Percentiles rank a stretch among this genome's conserved stretches.
phyloP scores from a whole-genome alignment of 2,113 vertebrate species.

The Dolichotis patagonum region DNA sequence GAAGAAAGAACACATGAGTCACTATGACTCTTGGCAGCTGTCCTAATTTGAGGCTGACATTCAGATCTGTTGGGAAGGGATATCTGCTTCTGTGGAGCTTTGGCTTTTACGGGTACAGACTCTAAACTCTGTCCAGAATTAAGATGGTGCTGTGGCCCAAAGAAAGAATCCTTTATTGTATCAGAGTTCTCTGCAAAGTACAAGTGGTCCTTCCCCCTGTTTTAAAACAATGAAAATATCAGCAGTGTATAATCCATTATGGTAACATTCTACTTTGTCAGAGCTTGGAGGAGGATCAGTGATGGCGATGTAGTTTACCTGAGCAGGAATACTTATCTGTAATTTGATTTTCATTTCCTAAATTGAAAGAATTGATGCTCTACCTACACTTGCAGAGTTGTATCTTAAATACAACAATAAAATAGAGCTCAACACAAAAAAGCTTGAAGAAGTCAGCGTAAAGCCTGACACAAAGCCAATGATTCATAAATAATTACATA shows the following conservation, averaged over 20 bases:
- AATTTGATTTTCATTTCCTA: slow-evolving; percentile 37
- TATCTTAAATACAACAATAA: slow-evolving; percentile 26
- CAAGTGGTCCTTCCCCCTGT: slow-evolving; percentile 89
- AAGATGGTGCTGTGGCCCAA: neutral
- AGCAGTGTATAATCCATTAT: slow-evolving; percentile 27
- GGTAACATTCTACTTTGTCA: neutral
- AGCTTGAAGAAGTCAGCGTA: neutral
- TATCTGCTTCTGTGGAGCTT: slow-evolving; percentile 52
- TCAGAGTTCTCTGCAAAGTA: slow-evolving; percentile 86
- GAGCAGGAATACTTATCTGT: neutral
- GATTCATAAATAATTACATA: slow-evolving; percentile 48
- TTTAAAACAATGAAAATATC: slow-evolving; percentile 57
- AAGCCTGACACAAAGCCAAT: slow-evolving; percentile 41
- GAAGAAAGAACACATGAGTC: slow-evolving; percentile 71
- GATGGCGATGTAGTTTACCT: neutral
- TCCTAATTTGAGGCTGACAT: slow-evolving; percentile 50
- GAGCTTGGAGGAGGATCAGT: neutral
- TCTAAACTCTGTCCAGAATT: slow-evolving; percentile 65
- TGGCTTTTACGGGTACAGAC: neutral
- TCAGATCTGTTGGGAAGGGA: neutral
- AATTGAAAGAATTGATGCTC: slow-evolving; percentile 35
- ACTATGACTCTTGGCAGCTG: slow-evolving; percentile 57
- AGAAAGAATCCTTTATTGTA: slow-evolving; percentile 49
- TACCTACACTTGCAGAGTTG: neutral
- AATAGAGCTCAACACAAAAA: neutral